phyloP scores from a whole-genome alignment of 2,113 vertebrate genomes.

The Polyodon spathula region DNA sequence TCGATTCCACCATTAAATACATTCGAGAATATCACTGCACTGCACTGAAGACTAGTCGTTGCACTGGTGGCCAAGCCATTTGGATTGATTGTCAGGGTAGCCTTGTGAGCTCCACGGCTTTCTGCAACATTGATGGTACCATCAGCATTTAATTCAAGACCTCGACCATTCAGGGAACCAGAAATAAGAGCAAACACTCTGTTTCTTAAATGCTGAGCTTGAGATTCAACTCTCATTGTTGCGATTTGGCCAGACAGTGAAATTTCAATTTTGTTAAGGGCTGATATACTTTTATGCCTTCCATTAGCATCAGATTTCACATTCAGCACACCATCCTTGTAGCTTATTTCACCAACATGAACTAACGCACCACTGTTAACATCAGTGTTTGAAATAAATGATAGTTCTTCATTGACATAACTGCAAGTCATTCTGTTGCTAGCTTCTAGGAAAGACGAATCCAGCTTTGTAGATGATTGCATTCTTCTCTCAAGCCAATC shows the following conservation, averaged over 20 bases:
- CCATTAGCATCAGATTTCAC: slow-evolving; percentile 63
- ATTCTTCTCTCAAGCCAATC: slow-evolving; percentile 44
- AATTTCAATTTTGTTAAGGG: slow-evolving; percentile 64
- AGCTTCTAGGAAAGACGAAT: slow-evolving; percentile 64
- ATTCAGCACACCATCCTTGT: slow-evolving; percentile 65
- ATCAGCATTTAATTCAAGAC: slow-evolving; percentile 72
- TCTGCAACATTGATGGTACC: slow-evolving; percentile 47
- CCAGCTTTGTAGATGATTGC: slow-evolving; percentile 64
- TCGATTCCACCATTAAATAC: slow-evolving; percentile 60
- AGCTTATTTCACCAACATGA: slow-evolving; percentile 68
- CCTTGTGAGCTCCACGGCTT: slow-evolving; percentile 68
- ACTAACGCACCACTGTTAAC: slow-evolving; percentile 53
- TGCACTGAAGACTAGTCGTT: slow-evolving; percentile 66
- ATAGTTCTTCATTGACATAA: slow-evolving; percentile 48
- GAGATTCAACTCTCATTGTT: slow-evolving; percentile 60
- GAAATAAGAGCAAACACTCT: slow-evolving; percentile 56
- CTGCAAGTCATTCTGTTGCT: slow-evolving; percentile 64
- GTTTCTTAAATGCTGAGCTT: slow-evolving; percentile 53
- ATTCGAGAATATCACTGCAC: slow-evolving; percentile 63
- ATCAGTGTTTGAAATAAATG: slow-evolving; percentile 64
- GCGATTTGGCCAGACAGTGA: slow-evolving; percentile 54
- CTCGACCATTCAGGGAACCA: slow-evolving; percentile 59
- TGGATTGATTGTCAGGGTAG: slow-evolving; percentile 49
- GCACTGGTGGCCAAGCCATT: slow-evolving; percentile 66
- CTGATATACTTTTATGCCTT: slow-evolving; percentile 36